Base-by-base conservation (phyloP, 2,113 vertebrate genomes). In the Scartelaos histophorus region DNA sequence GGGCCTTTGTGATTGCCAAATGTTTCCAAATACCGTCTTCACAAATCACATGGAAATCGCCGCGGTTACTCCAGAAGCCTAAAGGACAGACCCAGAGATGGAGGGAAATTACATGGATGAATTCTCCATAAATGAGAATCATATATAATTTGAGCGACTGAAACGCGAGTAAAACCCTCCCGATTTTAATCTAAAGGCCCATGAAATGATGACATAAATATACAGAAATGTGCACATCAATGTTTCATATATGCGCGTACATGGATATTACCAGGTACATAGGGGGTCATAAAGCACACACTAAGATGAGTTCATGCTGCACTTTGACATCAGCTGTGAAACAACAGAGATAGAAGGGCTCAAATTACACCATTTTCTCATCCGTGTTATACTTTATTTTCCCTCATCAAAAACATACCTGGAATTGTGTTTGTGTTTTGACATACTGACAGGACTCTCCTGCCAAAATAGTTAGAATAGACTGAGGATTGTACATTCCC, bases 71-170 rank as follows among this genome's bases (percentile, higher is more conserved):
- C 7, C 17, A n/a, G n/a, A 21, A 54, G n/a, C 7, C 51, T 54
- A 11, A 15, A 51, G 19, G 46, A 54, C 47, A 70, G 11, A 51
- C 49, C 64, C 4, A 38, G n/a, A 70, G 54, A 47, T 21, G 66
- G 11, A 4, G 66, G 16, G 6, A 60, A 58, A 77, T 79, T 81
- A 79, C 78, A 82, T 73, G 71, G 78, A 70, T 66, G 77, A 43
- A 67, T 79, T 85, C 70, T 71, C 71, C 65, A 51, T 51, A n/a
- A 61, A 66, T 66, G 71, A 75, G 67, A 71, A 76, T 72, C 60
- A 68, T 43, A 21, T 45, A 29, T 46, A 62, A 70, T 77, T 61
- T 53, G 24, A 74, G 46, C 47, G 54, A 53, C 57, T 25, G 56
- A 58, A 21, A 74, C 34, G 70, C 1, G 35, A 69, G 10, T 71